A percentile compares a stretch with the other conserved stretches of the same genome.
These are phyloP conservation scores for Lethocerus indicus DNA, from an alignment of 1,140 invertebrate genomes.

Conservation along the genomic window DNA sequence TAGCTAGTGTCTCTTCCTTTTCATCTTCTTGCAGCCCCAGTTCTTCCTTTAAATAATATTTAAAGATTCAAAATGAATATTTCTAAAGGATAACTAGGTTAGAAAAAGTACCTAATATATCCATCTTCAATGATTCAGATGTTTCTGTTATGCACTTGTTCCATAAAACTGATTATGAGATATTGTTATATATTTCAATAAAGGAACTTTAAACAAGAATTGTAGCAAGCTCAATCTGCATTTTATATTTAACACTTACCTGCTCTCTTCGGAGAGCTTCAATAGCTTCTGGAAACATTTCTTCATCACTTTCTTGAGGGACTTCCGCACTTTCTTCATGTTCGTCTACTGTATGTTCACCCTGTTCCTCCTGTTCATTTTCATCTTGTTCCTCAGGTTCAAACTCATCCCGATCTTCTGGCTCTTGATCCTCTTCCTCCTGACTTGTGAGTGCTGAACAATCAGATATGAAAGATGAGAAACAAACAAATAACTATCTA, in stretches of 20 bases:
- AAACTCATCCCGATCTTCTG: slow-evolving; percentile 7
- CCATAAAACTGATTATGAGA: too few relatives aligned
- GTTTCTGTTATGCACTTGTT: too few relatives aligned
- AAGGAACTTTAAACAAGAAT: too few relatives aligned
- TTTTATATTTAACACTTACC: slow-evolving; percentile 3
- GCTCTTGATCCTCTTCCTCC: slow-evolving; percentile 21
- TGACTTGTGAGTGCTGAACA: slow-evolving; percentile 17
- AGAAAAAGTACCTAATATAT: too few relatives aligned
- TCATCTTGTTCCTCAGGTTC: slow-evolving; percentile 15
- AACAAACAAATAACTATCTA: too few relatives aligned
- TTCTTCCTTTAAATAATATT: too few relatives aligned
- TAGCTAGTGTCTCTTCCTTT: slow-evolving; percentile 23
- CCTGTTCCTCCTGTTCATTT: slow-evolving; percentile 10
- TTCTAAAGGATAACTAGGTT: too few relatives aligned
- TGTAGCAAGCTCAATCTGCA: too few relatives aligned
- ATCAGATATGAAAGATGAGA: too few relatives aligned
- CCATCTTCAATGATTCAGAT: too few relatives aligned
- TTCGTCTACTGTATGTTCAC: background rate
- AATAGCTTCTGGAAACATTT: slow-evolving; percentile 14
- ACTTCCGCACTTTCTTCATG: background rate
- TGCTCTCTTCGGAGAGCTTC: slow-evolving; percentile 11
- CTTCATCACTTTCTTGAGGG: slow-evolving; percentile 1
- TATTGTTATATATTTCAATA: background rate
- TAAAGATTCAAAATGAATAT: too few relatives aligned
- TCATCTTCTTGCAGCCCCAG: slow-evolving; percentile 14